Evolutionary conservation across 2,113 vertebrate species (phyloP).

Genomic region (Caloenas nicobarica): DNA sequence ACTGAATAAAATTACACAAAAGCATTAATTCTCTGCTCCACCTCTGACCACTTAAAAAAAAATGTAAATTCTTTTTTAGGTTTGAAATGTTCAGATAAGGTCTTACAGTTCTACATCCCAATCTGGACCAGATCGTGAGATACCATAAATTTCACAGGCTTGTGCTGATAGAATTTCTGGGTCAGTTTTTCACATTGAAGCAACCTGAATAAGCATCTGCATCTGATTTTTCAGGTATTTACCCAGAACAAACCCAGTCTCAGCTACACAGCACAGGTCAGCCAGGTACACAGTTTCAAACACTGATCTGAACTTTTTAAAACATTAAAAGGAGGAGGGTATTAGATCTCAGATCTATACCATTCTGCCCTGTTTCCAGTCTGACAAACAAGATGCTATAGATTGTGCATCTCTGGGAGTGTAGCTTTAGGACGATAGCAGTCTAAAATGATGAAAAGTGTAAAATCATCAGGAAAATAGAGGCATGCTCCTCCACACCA

Average conservation of each 20-base stretch:
- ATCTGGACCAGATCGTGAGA: neutral
- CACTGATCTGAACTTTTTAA: neutral
- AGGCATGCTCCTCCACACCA: neutral
- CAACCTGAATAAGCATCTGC: neutral
- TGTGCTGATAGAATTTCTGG: neutral
- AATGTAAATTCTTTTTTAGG: neutral
- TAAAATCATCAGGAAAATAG: neutral
- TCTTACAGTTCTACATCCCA: neutral
- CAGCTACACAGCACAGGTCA: neutral
- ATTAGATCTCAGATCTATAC: neutral
- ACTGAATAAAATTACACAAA: neutral
- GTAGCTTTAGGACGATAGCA: neutral
- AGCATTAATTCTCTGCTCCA: neutral
- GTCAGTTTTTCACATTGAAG: neutral
- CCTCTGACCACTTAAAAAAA: neutral
- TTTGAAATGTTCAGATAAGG: neutral
- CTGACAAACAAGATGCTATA: neutral
- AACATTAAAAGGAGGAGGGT: neutral
- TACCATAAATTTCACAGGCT: neutral
- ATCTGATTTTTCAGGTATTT: neutral
- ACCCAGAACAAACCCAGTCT: neutral
- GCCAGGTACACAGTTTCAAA: neutral
- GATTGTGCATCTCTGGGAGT: neutral
- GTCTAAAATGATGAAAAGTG: neutral
- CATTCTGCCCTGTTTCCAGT: neutral